These are phyloP conservation scores for Gobionotothen gibberifrons DNA, from an alignment of 2,797 vertebrate genomes.

Conservation along the genomic window DNA sequence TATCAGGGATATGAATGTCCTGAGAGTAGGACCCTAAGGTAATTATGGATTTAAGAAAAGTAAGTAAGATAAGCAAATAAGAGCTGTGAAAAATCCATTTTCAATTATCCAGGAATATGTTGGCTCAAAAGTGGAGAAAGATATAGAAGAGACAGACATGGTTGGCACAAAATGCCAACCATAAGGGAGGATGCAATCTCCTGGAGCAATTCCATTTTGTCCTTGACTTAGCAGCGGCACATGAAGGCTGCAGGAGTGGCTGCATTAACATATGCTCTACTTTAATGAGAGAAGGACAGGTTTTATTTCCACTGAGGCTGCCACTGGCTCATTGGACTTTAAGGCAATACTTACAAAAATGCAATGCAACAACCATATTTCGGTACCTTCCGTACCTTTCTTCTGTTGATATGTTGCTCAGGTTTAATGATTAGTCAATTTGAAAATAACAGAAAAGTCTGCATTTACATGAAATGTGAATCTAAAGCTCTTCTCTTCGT, in stretches of 20 bases:
- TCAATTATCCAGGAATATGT: slow-evolving; percentile 26
- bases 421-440: neutral
- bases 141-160: slow-evolving; percentile 23
- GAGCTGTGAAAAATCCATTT: slow-evolving; percentile 11
- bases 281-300: slow-evolving; percentile 80
- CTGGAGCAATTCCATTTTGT: slow-evolving; percentile 75
- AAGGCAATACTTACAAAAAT: too few species aligned
- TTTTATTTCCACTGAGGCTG: slow-evolving; percentile 60
- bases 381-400: too few species aligned
- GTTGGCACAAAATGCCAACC: slow-evolving; percentile 53
- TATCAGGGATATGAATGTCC: slow-evolving; percentile 23
- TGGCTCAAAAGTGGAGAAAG: slow-evolving; percentile 10
- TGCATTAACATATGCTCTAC: slow-evolving; percentile 81
- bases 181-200: slow-evolving; percentile 74
- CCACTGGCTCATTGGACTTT: neutral
- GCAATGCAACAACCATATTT: neutral
- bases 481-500: neutral
- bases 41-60: slow-evolving; percentile 34
- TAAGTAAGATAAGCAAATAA: slow-evolving; percentile 32
- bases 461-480: neutral
- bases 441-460: neutral
- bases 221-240: slow-evolving; percentile 80
- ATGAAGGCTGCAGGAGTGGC: slow-evolving; percentile 64
- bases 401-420: too few species aligned
- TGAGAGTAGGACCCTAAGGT: slow-evolving; percentile 33